Conservation (phyloP, 2,113 vertebrate genomes). For the Ctenomys sociabilis region DNA sequence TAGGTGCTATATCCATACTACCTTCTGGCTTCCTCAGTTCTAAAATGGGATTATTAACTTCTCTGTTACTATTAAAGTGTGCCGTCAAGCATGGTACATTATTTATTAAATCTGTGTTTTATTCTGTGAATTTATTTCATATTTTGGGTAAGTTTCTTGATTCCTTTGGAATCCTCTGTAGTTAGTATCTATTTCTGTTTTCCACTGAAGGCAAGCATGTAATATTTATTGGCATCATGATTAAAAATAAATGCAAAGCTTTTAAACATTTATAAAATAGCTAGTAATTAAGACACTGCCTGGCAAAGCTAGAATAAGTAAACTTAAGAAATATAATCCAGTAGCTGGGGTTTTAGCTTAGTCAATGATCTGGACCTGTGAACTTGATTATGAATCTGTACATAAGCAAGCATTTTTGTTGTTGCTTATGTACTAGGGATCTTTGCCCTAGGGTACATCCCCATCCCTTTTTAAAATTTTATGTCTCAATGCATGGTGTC, state of each 20-base stretch:
- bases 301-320: not conserved
- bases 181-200: slow-evolving; percentile 45
- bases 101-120: slow-evolving; percentile 21
- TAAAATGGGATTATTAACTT: slow-evolving; percentile 34
- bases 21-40: not conserved
- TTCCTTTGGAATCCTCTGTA: slow-evolving; percentile 37
- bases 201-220: not conserved
- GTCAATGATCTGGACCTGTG: not conserved
- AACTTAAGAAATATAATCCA: not conserved
- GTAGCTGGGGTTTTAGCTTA: not conserved
- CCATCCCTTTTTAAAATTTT: not conserved
- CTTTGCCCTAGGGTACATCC: not conserved
- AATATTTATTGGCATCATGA: slow-evolving; percentile 13
- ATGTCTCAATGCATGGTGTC: not conserved
- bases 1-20: not conserved
- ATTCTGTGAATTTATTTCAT: slow-evolving; percentile 44
- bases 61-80: not conserved
- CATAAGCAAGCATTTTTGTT: not conserved
- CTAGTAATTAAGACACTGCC: slow-evolving; percentile 37
- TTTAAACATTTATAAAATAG: slow-evolving; percentile 31
- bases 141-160: slow-evolving; percentile 28
- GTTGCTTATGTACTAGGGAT: not conserved
- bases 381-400: slow-evolving; percentile 17
- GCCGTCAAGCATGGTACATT: not conserved
- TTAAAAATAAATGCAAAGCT: slow-evolving; percentile 55